Evolutionary conservation across 2,113 vertebrate species (phyloP).

Genomic region (Toxotes jaculatrix): DNA sequence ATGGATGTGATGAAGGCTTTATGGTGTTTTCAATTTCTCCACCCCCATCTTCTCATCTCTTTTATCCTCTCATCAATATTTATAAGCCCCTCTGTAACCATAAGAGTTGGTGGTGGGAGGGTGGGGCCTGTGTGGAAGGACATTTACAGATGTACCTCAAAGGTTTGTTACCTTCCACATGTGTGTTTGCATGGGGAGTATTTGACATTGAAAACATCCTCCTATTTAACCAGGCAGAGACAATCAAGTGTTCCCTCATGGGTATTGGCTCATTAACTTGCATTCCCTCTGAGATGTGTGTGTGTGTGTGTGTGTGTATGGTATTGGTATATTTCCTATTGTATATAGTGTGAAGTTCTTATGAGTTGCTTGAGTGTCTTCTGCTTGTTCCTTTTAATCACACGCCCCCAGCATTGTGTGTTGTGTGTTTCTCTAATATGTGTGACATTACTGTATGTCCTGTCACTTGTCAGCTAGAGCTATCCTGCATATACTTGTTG

Average conservation of each 20-base stretch:
- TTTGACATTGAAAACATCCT: conserved; percentile 65
- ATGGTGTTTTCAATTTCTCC: conserved; percentile 53
- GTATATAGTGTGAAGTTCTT: not conserved
- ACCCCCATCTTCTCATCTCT: conserved; percentile 41
- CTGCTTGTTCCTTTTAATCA: conserved; percentile 25
- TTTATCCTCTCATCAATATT: conserved; percentile 68
- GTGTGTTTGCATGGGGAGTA: conserved; percentile 10
- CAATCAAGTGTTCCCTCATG: conserved; percentile 65
- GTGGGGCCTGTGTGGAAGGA: not conserved
- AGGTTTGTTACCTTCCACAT: conserved; percentile 26
- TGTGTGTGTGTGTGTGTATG: not conserved
- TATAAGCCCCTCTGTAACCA: conserved; percentile 48
- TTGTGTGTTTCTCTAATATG: not conserved
- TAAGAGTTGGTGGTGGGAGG: conserved; percentile 22
- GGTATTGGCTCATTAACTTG: conserved; percentile 62
- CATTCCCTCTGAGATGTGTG: conserved; percentile 23
- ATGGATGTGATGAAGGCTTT: conserved; percentile 50
- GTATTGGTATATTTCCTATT: not conserved
- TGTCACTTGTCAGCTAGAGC: conserved; percentile 15
- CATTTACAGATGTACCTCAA: conserved; percentile 29
- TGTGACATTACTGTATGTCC: not conserved
- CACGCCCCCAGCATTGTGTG: not conserved
- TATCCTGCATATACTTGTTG: not conserved
- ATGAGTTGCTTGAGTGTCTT: conserved; percentile 22
- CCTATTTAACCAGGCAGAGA: conserved; percentile 54